Percentiles rank a stretch among this genome's conserved stretches.
phyloP scores from a whole-genome alignment of 2,797 vertebrate genomes.

The Masticophis lateralis region DNA sequence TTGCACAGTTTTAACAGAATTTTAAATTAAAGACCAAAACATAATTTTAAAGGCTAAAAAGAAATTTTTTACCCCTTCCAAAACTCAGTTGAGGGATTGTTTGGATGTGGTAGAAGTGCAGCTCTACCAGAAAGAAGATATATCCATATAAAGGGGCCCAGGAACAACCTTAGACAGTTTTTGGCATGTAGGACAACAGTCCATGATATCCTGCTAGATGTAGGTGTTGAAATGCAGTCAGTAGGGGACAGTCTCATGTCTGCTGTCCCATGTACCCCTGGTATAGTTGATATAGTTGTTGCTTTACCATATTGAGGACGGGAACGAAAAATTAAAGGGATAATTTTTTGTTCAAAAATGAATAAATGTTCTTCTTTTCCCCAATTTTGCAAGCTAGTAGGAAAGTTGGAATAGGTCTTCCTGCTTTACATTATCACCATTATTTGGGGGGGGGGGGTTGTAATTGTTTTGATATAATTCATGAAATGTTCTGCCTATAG shows the following conservation, averaged over 20 bases:
- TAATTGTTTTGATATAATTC: neutral
- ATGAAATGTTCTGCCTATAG: neutral
- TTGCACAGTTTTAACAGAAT: neutral
- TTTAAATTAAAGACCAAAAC: neutral
- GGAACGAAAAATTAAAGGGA: neutral
- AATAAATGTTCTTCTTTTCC: neutral
- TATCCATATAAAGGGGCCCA: neutral
- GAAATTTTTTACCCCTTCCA: neutral
- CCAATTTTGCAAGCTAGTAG: neutral
- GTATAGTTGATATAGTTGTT: neutral
- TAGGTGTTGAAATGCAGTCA: neutral
- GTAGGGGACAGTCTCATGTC: neutral
- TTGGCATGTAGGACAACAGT: neutral
- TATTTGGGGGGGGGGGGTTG: neutral
- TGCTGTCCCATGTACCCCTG: neutral
- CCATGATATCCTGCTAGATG: neutral
- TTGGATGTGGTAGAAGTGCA: neutral
- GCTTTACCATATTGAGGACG: neutral
- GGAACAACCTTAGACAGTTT: neutral
- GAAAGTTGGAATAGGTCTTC: neutral
- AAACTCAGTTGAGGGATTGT: neutral
- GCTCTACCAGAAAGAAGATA: neutral
- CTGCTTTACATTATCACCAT: neutral
- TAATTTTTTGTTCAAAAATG: neutral
- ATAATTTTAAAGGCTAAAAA: neutral